phyloP scores from a whole-genome alignment of 1,140 invertebrate genomes.

The Nephila pilipes region DNA sequence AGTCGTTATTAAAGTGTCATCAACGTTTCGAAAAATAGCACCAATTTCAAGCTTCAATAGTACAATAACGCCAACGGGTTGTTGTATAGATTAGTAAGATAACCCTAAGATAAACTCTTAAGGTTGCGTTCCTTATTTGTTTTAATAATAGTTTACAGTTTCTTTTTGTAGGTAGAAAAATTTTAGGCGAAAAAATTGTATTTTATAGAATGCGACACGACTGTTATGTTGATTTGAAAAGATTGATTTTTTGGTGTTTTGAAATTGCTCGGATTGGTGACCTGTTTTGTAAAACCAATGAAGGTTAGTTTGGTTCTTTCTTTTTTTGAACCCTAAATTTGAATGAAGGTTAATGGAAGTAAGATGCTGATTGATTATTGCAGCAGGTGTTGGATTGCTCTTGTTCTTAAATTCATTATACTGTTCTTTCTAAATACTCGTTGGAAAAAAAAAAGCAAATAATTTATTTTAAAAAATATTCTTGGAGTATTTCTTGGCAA shows the following conservation, averaged over 20 bases:
- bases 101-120: not conserved
- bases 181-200: not conserved
- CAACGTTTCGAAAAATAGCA: not conserved
- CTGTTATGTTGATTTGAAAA: not conserved
- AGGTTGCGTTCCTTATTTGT: not conserved
- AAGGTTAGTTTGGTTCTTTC: not conserved
- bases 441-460: not conserved
- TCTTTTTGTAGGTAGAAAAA: not conserved
- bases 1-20: slow-evolving; percentile 1
- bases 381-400: not conserved
- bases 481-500: not conserved
- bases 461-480: not conserved
- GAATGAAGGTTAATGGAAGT: not conserved
- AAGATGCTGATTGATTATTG: not conserved
- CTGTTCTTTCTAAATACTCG: too few relatives aligned
- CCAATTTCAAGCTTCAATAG: not conserved
- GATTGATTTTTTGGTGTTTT: slow-evolving; percentile 4
- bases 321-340: not conserved
- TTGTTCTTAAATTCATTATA: too few relatives aligned
- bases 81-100: not conserved
- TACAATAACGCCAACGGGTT: not conserved
- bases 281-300: not conserved
- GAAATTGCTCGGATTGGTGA: not conserved
- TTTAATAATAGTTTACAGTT: not conserved
- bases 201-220: not conserved